These are phyloP conservation scores for Neopipo cinnamomea DNA, from an alignment of 2,113 vertebrate species.

Conservation along the genomic window DNA sequence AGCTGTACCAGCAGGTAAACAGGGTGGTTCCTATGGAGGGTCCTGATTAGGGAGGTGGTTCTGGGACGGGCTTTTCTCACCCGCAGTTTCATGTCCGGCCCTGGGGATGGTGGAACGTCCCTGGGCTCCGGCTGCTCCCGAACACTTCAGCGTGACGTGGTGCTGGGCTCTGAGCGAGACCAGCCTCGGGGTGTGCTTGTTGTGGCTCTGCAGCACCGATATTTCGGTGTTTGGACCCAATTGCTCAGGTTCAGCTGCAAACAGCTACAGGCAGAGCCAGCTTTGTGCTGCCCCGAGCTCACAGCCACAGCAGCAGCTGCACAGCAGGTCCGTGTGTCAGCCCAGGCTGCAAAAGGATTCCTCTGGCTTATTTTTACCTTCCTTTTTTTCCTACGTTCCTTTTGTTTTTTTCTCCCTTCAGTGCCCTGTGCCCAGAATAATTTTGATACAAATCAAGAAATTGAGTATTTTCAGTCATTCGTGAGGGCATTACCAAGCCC, in stretches of 20 bases:
- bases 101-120: not conserved
- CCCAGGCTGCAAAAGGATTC: not conserved
- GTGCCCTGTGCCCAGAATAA: not conserved
- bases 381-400: not conserved
- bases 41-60: not conserved
- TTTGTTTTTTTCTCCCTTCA: not conserved
- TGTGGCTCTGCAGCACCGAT: fast-evolving
- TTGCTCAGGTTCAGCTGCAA: not conserved
- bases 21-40: not conserved
- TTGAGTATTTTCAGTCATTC: not conserved
- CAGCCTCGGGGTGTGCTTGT: fast-evolving
- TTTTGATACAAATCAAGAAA: not conserved
- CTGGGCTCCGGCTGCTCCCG: not conserved
- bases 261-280: not conserved
- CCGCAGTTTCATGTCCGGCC: fast-evolving
- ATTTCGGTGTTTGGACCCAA: not conserved
- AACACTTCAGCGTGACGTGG: not conserved
- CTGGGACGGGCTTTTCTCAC: not conserved
- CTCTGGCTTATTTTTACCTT: not conserved
- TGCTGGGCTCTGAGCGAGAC: not conserved
- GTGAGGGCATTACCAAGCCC: not conserved
- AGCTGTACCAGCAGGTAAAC: not conserved
- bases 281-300: not conserved
- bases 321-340: not conserved
- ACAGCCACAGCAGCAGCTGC: not conserved